Conservation (phyloP, 2,113 vertebrate genomes). For the Phocoena sinus region DNA sequence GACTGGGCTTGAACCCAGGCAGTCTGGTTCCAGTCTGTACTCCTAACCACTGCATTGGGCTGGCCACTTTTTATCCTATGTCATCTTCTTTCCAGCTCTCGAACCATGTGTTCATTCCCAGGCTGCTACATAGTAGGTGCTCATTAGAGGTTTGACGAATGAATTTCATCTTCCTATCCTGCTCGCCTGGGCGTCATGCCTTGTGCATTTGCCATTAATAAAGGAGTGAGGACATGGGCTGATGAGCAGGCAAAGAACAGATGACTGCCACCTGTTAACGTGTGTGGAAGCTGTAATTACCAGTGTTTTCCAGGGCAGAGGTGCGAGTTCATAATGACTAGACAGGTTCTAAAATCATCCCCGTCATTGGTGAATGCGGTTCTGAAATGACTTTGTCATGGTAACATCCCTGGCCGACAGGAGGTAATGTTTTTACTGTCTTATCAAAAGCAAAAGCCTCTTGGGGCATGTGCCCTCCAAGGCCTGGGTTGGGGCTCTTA, state of each 20-base stretch:
- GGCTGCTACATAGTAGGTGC: background rate
- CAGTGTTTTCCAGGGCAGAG: background rate
- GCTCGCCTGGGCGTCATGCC: background rate
- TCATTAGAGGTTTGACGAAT: background rate
- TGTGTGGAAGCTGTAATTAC: background rate
- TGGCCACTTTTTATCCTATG: background rate
- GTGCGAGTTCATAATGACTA: background rate
- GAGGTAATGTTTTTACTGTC: background rate
- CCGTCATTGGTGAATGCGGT: fast-evolving
- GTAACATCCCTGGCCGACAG: background rate
- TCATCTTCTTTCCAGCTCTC: background rate
- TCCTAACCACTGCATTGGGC: background rate
- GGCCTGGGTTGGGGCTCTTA: background rate
- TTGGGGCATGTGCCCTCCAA: background rate
- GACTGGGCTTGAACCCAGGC: background rate
- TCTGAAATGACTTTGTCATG: background rate
- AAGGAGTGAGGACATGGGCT: background rate
- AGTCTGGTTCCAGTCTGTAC: background rate
- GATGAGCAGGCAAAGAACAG: background rate
- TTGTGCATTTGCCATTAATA: background rate
- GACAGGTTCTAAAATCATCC: background rate
- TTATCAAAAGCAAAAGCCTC: background rate
- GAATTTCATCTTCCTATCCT: background rate
- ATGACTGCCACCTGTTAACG: background rate
- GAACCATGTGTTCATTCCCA: background rate